Conservation (phyloP, 2,113 vertebrate genomes). For the Thunnus thynnus region DNA sequence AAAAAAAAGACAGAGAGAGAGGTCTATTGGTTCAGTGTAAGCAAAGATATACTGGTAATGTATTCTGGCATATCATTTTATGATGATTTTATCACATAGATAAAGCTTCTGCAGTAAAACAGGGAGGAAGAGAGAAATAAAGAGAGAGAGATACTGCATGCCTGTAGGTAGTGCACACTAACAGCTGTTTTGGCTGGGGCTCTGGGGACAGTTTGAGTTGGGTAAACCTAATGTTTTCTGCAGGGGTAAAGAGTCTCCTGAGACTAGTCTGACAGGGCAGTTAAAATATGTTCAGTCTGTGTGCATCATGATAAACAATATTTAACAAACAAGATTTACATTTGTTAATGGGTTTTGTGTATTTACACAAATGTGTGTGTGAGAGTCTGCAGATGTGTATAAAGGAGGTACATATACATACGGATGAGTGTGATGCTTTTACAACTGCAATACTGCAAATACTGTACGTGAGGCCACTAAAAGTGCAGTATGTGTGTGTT, state of each 20-base stretch:
- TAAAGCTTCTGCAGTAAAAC: constrained; percentile 49
- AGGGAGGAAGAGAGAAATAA: constrained; percentile 23
- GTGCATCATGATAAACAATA: constrained; percentile 40
- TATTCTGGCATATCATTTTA: constrained; percentile 42
- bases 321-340: constrained; percentile 42
- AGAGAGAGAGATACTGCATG: constrained; percentile 29
- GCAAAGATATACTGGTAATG: constrained; percentile 10
- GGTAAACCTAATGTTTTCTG: constrained; percentile 73
- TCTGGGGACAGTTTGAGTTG: constrained; percentile 74
- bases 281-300: constrained; percentile 60
- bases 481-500: constrained; percentile 15
- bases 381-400: constrained; percentile 3
- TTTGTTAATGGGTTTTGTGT: constrained; percentile 26
- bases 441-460: constrained; percentile 12
- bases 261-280: constrained; percentile 52
- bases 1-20: not conserved
- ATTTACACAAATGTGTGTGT: constrained; percentile 5
- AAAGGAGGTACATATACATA: not conserved
- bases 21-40: constrained; percentile 3
- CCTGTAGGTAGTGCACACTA: constrained; percentile 61
- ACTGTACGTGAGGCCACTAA: not conserved
- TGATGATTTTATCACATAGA: constrained; percentile 52
- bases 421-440: constrained; percentile 12
- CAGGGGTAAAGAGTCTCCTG: constrained; percentile 66
- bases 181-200: constrained; percentile 76